Evolutionary conservation across 2,113 vertebrate genomes (phyloP), one percentile per base, ranked within the genome.

Genomic region (Centropus bengalensis): DNA sequence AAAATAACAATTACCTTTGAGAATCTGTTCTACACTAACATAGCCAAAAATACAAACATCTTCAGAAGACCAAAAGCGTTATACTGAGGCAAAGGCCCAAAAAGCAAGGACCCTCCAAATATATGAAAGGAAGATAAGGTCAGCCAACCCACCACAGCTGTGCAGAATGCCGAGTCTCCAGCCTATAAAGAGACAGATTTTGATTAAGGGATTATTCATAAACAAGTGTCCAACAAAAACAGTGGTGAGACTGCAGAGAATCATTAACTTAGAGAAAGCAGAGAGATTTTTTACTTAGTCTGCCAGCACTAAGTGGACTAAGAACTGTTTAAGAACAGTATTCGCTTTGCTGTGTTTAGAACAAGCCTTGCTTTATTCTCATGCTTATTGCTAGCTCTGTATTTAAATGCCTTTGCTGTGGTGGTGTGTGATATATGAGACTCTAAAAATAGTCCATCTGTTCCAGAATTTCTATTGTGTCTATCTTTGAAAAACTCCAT

Each of bases 321-420:
- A 93, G 45, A 84, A 82, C 55, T 63, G 24, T 85, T 89, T 79
- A 89, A 92, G 85, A 91, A 76, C 1, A 1, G 75, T 51, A 90
- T 86, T 88, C 82, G 36, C 80, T 88, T 90, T n/a, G 56, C 76
- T 86, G 52, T 42, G n/a, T 47, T 52, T 5, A 4, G 69, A 95
- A 96, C 88, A 96, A 96, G 40, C 54, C 30, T 64, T 60, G 85
- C 94, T 90, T 96, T 96, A 89, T 96, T 93, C 94, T 89, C 79
- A 47, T 33, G 40, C 55, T 92, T 96, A 94, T 86, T 80, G 42
- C 54, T 38, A 88, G 80, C 73, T 90, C 93, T 94, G 24, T 91
- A 83, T 81, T 81, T 90, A 84, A 96, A 91, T 86, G 85, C 63
- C 67, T 86, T 80, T 84, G 44, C 79, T 88, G 82, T 85, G 69